Base-by-base conservation (phyloP, 30 jellyfish, hydroid and myxozoan genomes). In the Hydra vulgaris region DNA sequence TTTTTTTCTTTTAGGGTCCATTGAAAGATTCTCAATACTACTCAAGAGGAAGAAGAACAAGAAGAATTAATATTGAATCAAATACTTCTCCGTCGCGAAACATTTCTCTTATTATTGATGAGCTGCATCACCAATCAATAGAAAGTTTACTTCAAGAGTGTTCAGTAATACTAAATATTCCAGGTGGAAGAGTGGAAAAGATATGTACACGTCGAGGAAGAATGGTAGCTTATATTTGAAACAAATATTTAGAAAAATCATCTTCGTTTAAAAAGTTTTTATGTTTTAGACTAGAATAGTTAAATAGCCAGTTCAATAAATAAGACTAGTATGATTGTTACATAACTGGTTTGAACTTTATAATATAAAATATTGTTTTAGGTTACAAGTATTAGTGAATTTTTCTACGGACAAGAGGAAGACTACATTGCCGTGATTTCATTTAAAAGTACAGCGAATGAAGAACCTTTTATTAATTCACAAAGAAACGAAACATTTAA, bases 181-280 rank as follows among this genome's bases (percentile, higher is more conserved):
- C 69, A 72, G 75, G 26, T 1, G 96, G 96, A 7, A 76, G 88
- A 53, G 89, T 88, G 27, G 84, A 77, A 55, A 81, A 86, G 7
- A 54, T 88, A 54, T 88, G 96, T 54, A 82, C 96, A 18, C 78
- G 24, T 54, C 82, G 81, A 74, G 96, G 96, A 71, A 56, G 93
- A 78, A 74, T 83, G 82, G 96, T 88, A 21, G 26, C 94, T 73
- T 7, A 0, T 72, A 25, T 73, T 26, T 70, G 26, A 18, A 17
- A 53, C 25, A 55, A n/a, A n/a, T n/a, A n/a, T n/a, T n/a, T n/a
- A n/a, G n/a, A n/a, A n/a, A n/a, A n/a, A n/a, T n/a, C n/a, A n/a
- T n/a, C n/a, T n/a, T n/a, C n/a, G n/a, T n/a, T n/a, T n/a, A n/a
- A n/a, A n/a, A n/a, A n/a, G n/a, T n/a, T n/a, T n/a, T n/a, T n/a